Base-by-base conservation (phyloP, 2,113 vertebrate genomes). In the Alectura lathami region DNA sequence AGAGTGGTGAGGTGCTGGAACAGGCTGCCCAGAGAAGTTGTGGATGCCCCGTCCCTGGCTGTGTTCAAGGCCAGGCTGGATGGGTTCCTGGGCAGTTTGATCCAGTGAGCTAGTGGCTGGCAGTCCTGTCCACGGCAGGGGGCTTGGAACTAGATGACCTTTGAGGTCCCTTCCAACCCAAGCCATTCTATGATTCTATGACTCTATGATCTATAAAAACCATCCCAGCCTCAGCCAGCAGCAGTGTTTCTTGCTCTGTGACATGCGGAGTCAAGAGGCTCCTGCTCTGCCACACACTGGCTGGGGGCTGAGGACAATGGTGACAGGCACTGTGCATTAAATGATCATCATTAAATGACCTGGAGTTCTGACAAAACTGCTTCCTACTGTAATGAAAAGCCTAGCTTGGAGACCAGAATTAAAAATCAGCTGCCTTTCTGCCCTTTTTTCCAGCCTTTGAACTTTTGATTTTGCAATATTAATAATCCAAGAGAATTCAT, bases 321-420 rank as follows among this genome's bases (percentile, higher is more conserved):
- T 34, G 62, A 40, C 69, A 82, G 48, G 60, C 45, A 82, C 1
- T 2, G 32, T 0, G 0, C 0, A 0, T 74, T 40, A 51, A 80
- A 53, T 42, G 74, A 42, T 38, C 51, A 43, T n/a, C 0, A 0
- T 30, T 72, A 66, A 59, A 79, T 0, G 0, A 74, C 59, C 56
- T 24, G 59, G 42, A 50, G 59, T 87, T 82, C 66, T 79, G 27
- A 1, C 14, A 48, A 36, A 40, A 34, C 67, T 79, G 32, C 63
- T 66, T 42, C 59, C 59, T 51, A 38, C 60, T 4, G 2, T 56
- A 86, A 86, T 67, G 67, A 75, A 74, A 91, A 77, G 50, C n/a
- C 47, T 70, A 38, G 72, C 68, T 89, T 62, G 80, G 76, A 77
- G 21, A 51, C 26, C 23, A 86, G 59, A 80, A 79, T 63, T 77